Conservation (phyloP, 2,888 invertebrate genomes). For the Lutraria lutraria region DNA sequence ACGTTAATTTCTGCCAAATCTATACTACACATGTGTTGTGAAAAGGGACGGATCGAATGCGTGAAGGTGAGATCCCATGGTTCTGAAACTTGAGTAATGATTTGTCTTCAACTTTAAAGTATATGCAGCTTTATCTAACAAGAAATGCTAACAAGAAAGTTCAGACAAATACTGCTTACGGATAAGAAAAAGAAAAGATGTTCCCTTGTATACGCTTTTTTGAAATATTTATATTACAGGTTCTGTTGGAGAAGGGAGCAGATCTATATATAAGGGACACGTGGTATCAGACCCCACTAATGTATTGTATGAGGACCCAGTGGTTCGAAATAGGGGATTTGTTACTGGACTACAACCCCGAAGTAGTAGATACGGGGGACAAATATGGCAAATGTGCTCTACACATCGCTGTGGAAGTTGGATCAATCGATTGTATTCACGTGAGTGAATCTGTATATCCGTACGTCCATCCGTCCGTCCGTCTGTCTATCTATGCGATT, state of each 20-base stretch:
- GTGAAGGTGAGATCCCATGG: slow-evolving; percentile 65
- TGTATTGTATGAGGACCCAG: slow-evolving; percentile 79
- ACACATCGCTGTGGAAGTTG: slow-evolving; percentile 79
- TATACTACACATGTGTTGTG: slow-evolving; percentile 82
- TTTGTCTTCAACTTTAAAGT: neutral
- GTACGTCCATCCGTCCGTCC: neutral
- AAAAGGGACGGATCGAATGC: slow-evolving; percentile 80
- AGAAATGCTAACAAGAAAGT: neutral
- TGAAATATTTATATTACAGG: slow-evolving; percentile 31
- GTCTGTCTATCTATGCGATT: neutral
- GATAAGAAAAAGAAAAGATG: no score
- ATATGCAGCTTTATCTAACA: neutral
- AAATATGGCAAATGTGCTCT: slow-evolving; percentile 79
- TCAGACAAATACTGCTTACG: no score
- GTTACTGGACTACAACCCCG: slow-evolving; percentile 66
- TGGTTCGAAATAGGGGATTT: slow-evolving; percentile 78
- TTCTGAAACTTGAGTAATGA: neutral
- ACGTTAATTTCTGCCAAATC: slow-evolving; percentile 80
- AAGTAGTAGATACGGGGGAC: slow-evolving; percentile 74
- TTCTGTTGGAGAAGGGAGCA: slow-evolving; percentile 78
- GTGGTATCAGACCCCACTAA: slow-evolving; percentile 84
- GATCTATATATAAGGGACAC: slow-evolving; percentile 77
- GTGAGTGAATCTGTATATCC: neutral
- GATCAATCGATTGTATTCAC: slow-evolving; percentile 66
- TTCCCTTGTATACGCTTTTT: no score